Conservation (phyloP, 2,113 vertebrate species). For the Helogale parvula region DNA sequence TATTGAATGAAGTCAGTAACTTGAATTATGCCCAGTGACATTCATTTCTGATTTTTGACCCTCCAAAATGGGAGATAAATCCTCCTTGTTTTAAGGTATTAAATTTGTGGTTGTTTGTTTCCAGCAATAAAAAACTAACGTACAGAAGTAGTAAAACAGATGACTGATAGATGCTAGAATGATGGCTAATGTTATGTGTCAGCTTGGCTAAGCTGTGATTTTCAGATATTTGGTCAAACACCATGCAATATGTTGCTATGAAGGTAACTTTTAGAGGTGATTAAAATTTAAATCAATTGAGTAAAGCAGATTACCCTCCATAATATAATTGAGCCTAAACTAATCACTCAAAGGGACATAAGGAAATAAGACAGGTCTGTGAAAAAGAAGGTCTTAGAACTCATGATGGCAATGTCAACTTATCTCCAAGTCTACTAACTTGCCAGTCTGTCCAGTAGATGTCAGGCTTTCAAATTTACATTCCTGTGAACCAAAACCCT, state of each 20-base stretch:
- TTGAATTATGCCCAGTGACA: neutral
- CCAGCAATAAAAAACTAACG: neutral
- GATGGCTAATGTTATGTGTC: neutral
- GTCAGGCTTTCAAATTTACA: neutral
- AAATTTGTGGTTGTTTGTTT: neutral
- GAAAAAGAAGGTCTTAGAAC: neutral
- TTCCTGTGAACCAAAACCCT: neutral
- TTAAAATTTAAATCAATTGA: neutral
- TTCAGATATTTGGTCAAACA: neutral
- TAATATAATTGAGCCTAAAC: neutral
- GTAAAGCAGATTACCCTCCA: neutral
- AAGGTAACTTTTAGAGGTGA: neutral
- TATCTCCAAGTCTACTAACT: neutral
- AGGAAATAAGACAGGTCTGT: neutral
- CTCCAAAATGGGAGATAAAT: neutral
- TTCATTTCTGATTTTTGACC: neutral
- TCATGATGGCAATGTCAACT: neutral
- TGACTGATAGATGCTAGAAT: neutral
- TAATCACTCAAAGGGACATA: neutral
- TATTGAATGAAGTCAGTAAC: neutral
- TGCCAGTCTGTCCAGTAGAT: neutral
- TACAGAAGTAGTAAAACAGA: neutral
- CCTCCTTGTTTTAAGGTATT: neutral
- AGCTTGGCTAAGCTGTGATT: neutral
- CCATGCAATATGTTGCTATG: neutral